These are phyloP conservation scores for Punctoribates punctum DNA, from an alignment of 2,888 invertebrate species.

Conservation along the genomic window DNA sequence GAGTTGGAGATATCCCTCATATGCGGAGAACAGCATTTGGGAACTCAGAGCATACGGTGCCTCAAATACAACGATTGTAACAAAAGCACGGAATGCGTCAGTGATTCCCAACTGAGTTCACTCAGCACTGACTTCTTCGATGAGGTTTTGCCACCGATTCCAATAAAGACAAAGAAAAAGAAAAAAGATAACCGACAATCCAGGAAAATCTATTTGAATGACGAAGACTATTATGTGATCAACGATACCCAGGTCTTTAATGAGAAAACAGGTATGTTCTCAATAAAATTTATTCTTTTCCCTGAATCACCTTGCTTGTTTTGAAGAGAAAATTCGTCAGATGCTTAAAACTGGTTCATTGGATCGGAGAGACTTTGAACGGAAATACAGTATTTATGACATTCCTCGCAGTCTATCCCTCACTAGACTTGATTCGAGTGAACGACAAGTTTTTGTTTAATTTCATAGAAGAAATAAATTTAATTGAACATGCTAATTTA, in stretches of 20 bases:
- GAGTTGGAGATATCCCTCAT: background rate
- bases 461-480: no score
- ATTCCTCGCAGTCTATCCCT: background rate
- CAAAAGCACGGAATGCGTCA: background rate
- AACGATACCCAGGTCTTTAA: background rate
- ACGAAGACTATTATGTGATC: background rate
- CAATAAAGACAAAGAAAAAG: no score
- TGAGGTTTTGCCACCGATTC: no score
- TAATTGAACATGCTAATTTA: no score
- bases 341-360: background rate
- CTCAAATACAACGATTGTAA: background rate
- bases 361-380: background rate
- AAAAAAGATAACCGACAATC: background rate
- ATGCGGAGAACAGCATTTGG: background rate
- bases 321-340: background rate
- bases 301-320: background rate
- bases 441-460: background rate
- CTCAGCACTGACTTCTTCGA: no score
- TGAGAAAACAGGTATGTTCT: background rate
- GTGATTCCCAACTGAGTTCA: no score
- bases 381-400: constrained; percentile 4
- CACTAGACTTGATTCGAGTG: background rate
- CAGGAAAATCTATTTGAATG: background rate
- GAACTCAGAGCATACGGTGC: background rate
- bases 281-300: no score